Evolutionary conservation across 2,113 vertebrate species (phyloP).

Genomic region (Mus spicilegus): DNA sequence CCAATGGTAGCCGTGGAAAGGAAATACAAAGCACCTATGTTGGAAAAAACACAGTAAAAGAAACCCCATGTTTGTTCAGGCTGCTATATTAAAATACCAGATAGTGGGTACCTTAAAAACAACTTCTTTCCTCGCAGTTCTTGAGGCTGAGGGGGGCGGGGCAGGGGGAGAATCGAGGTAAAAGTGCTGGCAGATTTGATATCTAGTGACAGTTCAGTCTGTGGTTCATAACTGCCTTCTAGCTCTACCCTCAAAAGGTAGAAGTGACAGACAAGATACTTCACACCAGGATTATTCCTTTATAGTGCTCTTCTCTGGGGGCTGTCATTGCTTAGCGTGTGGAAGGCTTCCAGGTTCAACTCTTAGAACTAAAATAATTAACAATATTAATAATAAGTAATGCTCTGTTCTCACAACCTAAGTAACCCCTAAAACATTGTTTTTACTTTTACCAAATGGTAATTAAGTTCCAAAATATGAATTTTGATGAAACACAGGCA

Average conservation of each 20-base stretch:
- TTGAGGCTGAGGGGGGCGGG: background rate
- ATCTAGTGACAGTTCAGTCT: background rate
- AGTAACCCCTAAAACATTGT: background rate
- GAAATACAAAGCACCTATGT: slow-evolving; percentile 9
- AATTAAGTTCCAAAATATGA: background rate
- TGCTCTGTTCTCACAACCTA: background rate
- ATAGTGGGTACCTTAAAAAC: background rate
- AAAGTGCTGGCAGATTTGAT: background rate
- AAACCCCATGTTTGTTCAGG: background rate
- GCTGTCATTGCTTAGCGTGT: background rate
- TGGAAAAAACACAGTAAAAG: background rate
- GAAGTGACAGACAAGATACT: background rate
- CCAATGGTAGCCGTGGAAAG: background rate
- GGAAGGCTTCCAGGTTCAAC: background rate
- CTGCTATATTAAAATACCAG: background rate
- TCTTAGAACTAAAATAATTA: background rate
- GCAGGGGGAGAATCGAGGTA: background rate
- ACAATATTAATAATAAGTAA: background rate
- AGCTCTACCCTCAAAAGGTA: background rate
- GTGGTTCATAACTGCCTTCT: background rate
- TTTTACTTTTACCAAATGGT: background rate
- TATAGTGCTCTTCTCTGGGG: background rate
- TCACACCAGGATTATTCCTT: background rate
- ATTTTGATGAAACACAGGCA: background rate
- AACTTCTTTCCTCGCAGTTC: background rate